A percentile compares a stretch with the other conserved stretches of the same genome.
phyloP scores from a whole-genome alignment of 92 coral and sea anemone species.

The Meandrina meandrites region DNA sequence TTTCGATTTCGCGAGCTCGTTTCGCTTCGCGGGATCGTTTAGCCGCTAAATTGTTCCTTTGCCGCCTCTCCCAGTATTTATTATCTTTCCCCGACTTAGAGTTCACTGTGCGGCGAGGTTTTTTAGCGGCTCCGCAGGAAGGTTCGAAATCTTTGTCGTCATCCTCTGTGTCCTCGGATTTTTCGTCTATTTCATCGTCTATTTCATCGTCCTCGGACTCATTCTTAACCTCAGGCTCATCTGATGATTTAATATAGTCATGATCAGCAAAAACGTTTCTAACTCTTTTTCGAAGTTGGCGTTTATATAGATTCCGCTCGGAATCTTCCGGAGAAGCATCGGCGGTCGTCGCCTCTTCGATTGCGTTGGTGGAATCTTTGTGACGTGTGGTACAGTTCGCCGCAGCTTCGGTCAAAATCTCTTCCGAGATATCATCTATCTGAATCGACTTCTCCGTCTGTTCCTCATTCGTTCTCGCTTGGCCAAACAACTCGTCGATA shows the following conservation, averaged over 20 bases:
- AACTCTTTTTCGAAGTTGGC: slow-evolving; percentile 20
- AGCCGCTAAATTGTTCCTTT: slow-evolving; percentile 68
- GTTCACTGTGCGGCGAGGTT: slow-evolving; percentile 6
- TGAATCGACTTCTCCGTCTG: not conserved
- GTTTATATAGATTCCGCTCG: not conserved
- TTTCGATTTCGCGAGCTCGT: slow-evolving; percentile 58
- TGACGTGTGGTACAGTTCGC: not conserved
- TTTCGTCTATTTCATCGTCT: slow-evolving; percentile 1
- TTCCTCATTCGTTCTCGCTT: not conserved
- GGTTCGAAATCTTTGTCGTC: slow-evolving; percentile 16
- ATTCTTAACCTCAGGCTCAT: not conserved
- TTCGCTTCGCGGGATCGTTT: slow-evolving; percentile 75
- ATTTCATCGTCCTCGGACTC: slow-evolving; percentile 3
- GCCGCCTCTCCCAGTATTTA: slow-evolving; percentile 69
- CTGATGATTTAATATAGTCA: not conserved
- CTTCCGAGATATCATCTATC: not conserved
- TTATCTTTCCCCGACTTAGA: slow-evolving; percentile 22
- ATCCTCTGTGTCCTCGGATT: not conserved
- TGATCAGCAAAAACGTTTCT: not conserved
- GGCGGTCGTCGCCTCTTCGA: not conserved
- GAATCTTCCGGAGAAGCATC: not conserved
- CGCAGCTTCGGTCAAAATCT: not conserved
- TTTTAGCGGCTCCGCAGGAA: slow-evolving; percentile 1
- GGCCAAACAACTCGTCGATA: slow-evolving; percentile 5
- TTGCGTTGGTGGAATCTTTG: not conserved